phyloP scores from a whole-genome alignment of 2,113 vertebrate genomes.

The Trichechus manatus region DNA sequence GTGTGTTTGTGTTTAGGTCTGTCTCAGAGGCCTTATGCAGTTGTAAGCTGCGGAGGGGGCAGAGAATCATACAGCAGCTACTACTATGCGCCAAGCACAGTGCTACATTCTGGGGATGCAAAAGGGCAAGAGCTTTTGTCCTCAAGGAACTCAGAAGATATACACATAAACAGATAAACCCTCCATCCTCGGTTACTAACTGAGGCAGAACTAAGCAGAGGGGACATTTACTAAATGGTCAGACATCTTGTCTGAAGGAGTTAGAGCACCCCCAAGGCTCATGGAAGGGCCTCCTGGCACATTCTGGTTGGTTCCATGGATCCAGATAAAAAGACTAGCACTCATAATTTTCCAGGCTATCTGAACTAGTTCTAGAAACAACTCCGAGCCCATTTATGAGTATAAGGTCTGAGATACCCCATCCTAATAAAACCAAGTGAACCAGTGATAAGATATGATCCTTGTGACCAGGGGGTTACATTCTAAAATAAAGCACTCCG shows the following conservation, averaged over 20 bases:
- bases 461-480: conserved; percentile 56
- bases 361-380: background rate
- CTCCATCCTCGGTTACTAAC: background rate
- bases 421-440: background rate
- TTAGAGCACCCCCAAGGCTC: background rate
- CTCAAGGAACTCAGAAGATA: background rate
- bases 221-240: background rate
- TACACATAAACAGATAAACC: background rate
- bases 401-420: background rate
- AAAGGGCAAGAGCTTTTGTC: background rate
- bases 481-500: conserved; percentile 65
- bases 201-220: conserved; percentile 3
- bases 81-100: background rate
- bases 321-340: background rate
- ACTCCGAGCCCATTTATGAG: background rate
- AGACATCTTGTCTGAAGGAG: background rate
- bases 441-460: background rate
- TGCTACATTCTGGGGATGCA: background rate
- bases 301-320: background rate
- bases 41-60: background rate
- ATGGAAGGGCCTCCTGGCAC: background rate
- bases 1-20: background rate
- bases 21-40: background rate
- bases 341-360: background rate
- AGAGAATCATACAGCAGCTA: background rate